A percentile compares a stretch with the other conserved stretches of the same genome.
These are phyloP conservation scores for Tringa solitaria DNA, from an alignment of 2,113 vertebrate genomes.

Conservation along the genomic window DNA sequence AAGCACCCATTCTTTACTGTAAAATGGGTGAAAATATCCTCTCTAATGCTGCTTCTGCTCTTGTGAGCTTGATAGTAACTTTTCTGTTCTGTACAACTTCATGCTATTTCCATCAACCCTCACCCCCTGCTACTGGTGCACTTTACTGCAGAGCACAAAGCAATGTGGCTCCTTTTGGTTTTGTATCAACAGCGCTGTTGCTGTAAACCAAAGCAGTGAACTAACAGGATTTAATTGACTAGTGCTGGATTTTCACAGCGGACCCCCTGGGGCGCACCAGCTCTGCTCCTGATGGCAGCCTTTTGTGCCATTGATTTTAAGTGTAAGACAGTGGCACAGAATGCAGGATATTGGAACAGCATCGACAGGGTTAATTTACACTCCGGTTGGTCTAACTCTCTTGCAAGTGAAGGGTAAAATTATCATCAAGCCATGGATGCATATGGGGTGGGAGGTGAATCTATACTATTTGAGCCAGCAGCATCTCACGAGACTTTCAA, in stretches of 20 bases:
- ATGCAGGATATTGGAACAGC: not conserved
- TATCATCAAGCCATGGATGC: not conserved
- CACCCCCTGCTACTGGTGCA: not conserved
- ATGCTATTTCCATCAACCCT: not conserved
- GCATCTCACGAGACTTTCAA: not conserved
- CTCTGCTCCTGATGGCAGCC: not conserved
- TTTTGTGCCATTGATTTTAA: conserved; percentile 2
- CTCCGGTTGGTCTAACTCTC: not conserved
- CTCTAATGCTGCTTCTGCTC: not conserved
- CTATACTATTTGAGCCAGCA: not conserved
- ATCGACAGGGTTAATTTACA: not conserved
- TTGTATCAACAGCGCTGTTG: not conserved
- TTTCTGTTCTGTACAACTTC: not conserved
- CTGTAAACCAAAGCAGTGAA: not conserved
- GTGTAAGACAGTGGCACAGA: not conserved
- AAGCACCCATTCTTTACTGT: not conserved
- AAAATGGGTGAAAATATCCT: not conserved
- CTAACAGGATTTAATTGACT: not conserved
- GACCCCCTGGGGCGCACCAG: not conserved
- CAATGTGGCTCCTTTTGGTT: not conserved
- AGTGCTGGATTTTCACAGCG: not conserved
- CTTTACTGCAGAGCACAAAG: not conserved
- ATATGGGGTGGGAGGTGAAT: not conserved
- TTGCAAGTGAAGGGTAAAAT: not conserved
- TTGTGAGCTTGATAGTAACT: not conserved